phyloP scores from a whole-genome alignment of 2,888 invertebrate species.

The Nephrotoma flavescens region DNA sequence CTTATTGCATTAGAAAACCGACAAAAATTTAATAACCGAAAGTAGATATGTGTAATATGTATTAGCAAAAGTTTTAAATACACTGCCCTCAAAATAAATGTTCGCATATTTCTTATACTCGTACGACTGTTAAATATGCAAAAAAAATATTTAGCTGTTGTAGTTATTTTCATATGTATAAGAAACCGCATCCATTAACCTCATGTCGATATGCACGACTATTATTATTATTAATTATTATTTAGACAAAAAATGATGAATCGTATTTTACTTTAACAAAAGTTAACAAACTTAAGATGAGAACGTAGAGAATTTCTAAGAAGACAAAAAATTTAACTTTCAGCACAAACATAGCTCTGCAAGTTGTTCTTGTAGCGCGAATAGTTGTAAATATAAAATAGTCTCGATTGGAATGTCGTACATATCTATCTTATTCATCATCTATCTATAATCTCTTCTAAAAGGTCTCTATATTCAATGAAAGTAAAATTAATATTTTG shows the following conservation, averaged over 20 bases:
- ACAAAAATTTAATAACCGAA: too few species aligned
- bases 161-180: too few species aligned
- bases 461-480: not conserved
- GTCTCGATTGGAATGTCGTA: not conserved
- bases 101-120: too few species aligned
- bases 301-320: not conserved
- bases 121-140: too few species aligned
- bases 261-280: not conserved
- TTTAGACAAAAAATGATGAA: not conserved
- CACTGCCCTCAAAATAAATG: too few species aligned
- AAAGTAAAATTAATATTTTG: not conserved
- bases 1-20: too few species aligned
- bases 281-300: not conserved
- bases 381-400: not conserved
- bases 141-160: too few species aligned
- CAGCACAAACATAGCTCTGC: not conserved
- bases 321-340: not conserved
- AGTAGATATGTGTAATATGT: too few species aligned
- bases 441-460: not conserved
- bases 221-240: not conserved
- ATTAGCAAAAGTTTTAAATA: too few species aligned
- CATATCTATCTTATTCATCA: not conserved
- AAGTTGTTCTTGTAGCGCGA: not conserved
- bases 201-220: not conserved
- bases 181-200: not conserved